Percentiles rank a stretch among this genome's conserved stretches.
Conservation (phyloP, 2,113 vertebrate genomes). For the Rhinolophus sinicus region DNA sequence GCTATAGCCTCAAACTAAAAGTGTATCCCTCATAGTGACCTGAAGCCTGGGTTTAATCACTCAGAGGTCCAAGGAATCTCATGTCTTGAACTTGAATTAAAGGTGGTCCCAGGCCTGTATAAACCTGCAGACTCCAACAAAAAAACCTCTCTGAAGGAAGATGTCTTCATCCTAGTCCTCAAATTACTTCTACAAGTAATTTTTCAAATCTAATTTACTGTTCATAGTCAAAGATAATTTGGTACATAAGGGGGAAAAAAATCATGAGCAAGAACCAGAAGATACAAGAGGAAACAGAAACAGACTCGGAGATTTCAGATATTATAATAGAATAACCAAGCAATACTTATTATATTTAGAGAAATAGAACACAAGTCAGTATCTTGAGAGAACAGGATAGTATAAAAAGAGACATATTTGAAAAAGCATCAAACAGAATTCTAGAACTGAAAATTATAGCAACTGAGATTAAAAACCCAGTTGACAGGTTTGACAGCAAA, state of each 20-base stretch:
- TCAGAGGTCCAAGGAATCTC: background rate
- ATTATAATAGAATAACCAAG: background rate
- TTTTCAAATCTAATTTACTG: background rate
- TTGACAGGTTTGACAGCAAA: background rate
- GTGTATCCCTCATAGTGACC: background rate
- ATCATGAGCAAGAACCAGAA: background rate
- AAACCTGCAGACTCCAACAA: background rate
- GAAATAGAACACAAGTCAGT: background rate
- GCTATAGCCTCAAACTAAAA: background rate
- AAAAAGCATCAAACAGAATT: conserved; percentile 14
- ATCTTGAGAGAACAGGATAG: background rate
- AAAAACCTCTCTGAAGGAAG: background rate
- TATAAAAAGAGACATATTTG: background rate
- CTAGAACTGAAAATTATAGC: background rate
- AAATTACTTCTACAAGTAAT: background rate
- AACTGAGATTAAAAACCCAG: background rate
- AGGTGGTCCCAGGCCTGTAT: background rate
- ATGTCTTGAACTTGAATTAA: background rate
- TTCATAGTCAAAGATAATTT: background rate
- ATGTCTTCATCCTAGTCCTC: background rate
- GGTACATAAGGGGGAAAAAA: background rate
- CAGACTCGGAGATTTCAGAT: background rate
- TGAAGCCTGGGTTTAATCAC: background rate
- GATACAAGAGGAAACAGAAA: background rate
- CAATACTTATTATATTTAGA: background rate